phyloP scores from a whole-genome alignment of 1,140 invertebrate species.

The Nomia melanderi region DNA sequence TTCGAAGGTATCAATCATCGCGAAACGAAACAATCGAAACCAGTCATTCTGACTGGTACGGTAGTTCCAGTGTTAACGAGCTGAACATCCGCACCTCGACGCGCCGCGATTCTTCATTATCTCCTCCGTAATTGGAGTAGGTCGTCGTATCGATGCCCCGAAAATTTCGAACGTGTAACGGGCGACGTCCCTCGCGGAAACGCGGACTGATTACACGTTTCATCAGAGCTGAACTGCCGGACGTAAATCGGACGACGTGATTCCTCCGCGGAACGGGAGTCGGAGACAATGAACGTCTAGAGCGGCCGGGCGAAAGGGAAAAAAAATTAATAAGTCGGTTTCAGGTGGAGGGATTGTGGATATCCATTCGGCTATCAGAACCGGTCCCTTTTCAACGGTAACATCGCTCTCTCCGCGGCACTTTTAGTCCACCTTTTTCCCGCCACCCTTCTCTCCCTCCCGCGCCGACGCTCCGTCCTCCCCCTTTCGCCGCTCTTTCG shows the following conservation, averaged over 20 bases:
- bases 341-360: slow-evolving; percentile 17
- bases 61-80: no score
- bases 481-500: slow-evolving; percentile 55
- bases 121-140: no score
- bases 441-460: slow-evolving; percentile 9
- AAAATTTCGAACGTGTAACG: neutral
- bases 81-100: no score
- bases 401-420: neutral
- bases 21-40: no score
- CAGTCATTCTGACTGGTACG: no score
- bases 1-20: no score
- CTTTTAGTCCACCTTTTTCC: neutral
- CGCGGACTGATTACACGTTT: slow-evolving; percentile 3
- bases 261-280: neutral
- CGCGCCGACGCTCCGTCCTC: slow-evolving; percentile 40
- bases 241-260: slow-evolving; percentile 42
- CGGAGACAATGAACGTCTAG: slow-evolving; percentile 45
- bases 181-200: neutral
- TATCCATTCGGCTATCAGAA: slow-evolving; percentile 59
- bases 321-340: slow-evolving; percentile 63
- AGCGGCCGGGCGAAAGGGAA: slow-evolving; percentile 11
- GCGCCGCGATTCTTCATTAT: no score
- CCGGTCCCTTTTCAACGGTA: slow-evolving; percentile 47
- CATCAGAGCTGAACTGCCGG: slow-evolving; percentile 19
- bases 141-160: no score